Evolutionary conservation across 2,888 invertebrate genomes (phyloP), one percentile per base, ranked within the genome.

Genomic region (Amphiduros pacificus): DNA sequence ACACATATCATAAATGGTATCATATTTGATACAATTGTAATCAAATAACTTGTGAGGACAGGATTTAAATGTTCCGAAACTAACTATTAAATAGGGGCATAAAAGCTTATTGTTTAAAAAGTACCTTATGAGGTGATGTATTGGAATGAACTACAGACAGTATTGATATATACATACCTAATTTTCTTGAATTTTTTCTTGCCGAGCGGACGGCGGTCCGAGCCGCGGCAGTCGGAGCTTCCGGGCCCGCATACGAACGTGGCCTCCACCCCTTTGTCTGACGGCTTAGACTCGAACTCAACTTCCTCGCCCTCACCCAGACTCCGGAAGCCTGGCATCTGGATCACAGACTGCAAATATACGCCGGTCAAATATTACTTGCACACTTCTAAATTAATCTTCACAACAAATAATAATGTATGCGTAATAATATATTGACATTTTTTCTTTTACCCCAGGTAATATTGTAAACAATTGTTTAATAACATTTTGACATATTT

Each of bases 241-340:
- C 88, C 89, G 0, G 89, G 89, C 0, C 93, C 94, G 2, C 90
- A 90, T 3, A 94, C 93, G 55, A 89, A 86, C 1, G 91, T 92
- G 17, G 94, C 94, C 82, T 94, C 94, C 67, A 91, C 82, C 0
- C 94, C 94, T 75, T 93, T 91, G 70, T 89, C 91, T 0, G 93
- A 93, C 69, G 88, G 87, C 79, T 91, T 89, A 80, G 90, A 91
- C 79, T 92, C 91, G 78, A 93, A 94, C 81, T 94, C 93, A 29
- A 94, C 91, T 71, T 89, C 89, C 80, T 94, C 94, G 55, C 91
- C 91, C 73, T 94, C 93, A 1, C 90, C 93, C 70, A 94, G 84
- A 58, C 93, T 93, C 65, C 92, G 87, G 82, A 94, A 94, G 4
- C 94, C 94, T 51, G 87, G 86, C 92, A 94, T 94, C 84, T 92